A percentile compares a stretch with the other conserved stretches of the same genome.
Evolutionary conservation across 2,888 invertebrate species (phyloP).

Genomic region (Eutolmus rufibarbis): DNA sequence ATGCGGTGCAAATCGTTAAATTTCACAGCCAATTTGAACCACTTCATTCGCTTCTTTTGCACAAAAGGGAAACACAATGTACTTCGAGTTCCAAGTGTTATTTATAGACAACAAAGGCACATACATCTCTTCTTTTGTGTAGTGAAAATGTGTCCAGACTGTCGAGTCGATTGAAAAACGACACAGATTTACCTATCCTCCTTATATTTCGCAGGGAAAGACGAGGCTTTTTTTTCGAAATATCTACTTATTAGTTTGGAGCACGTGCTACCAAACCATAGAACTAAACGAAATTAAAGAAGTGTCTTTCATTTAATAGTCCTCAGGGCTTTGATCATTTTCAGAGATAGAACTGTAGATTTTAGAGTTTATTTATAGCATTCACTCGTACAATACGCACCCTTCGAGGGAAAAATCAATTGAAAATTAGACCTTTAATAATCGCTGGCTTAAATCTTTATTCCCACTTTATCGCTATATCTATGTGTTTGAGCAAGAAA

Average conservation of each 20-base stretch:
- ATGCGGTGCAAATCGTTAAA: neutral
- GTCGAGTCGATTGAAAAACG: too few relatives aligned
- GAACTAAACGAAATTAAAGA: neutral
- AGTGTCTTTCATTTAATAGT: neutral
- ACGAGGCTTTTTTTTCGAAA: neutral
- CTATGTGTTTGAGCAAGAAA: neutral
- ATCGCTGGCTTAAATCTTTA: neutral
- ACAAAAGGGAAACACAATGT: neutral
- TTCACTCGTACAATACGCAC: neutral
- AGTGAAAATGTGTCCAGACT: neutral
- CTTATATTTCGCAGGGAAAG: neutral
- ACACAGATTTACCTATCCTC: neutral
- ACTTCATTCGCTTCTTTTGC: neutral
- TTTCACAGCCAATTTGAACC: neutral
- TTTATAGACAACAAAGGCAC: neutral
- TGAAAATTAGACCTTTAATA: neutral
- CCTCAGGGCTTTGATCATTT: neutral
- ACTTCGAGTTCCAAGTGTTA: neutral
- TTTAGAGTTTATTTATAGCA: neutral
- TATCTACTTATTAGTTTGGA: neutral
- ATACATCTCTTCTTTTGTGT: neutral
- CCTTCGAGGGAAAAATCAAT: neutral
- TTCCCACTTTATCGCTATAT: neutral
- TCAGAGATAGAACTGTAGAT: neutral
- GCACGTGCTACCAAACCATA: neutral